Conservation (phyloP, 2,113 vertebrate species). For the Eptatretus burgeri region DNA sequence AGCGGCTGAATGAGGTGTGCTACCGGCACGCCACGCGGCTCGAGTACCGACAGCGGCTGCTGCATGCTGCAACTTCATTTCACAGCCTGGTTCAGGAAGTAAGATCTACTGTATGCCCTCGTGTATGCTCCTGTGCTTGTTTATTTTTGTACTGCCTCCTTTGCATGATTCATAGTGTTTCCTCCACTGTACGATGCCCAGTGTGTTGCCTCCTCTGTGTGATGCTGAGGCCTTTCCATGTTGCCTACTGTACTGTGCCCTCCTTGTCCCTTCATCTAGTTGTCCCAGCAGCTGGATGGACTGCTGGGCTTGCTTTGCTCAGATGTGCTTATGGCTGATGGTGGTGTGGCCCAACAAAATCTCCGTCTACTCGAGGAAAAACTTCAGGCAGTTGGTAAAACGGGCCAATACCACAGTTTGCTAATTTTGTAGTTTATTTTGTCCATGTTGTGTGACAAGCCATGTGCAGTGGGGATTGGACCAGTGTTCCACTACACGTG, state of each 20-base stretch:
- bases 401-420: conserved; percentile 7
- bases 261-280: conserved; percentile 18
- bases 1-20: conserved; percentile 87
- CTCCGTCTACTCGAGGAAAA: conserved; percentile 94
- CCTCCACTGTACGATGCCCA: conserved; percentile 12
- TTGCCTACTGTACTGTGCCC: too few species aligned
- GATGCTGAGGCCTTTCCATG: not conserved
- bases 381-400: conserved; percentile 70
- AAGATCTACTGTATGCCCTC: conserved; percentile 13
- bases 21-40: conserved; percentile 86
- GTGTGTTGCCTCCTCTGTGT: conserved; percentile 14
- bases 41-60: conserved; percentile 64
- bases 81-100: conserved; percentile 79
- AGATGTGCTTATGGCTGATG: conserved; percentile 74
- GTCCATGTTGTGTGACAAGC: too few species aligned
- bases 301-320: conserved; percentile 90
- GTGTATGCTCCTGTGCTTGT: conserved; percentile 10
- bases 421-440: too few species aligned
- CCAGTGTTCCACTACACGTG: too few species aligned
- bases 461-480: too few species aligned
- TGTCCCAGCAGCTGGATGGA: conserved; percentile 82
- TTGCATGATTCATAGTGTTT: conserved; percentile 12
- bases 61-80: conserved; percentile 71
- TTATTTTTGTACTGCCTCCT: conserved; percentile 11
- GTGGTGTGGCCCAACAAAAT: conserved; percentile 77